Base-by-base conservation (phyloP, 2,113 vertebrate genomes). In the Nymphicus hollandicus region DNA sequence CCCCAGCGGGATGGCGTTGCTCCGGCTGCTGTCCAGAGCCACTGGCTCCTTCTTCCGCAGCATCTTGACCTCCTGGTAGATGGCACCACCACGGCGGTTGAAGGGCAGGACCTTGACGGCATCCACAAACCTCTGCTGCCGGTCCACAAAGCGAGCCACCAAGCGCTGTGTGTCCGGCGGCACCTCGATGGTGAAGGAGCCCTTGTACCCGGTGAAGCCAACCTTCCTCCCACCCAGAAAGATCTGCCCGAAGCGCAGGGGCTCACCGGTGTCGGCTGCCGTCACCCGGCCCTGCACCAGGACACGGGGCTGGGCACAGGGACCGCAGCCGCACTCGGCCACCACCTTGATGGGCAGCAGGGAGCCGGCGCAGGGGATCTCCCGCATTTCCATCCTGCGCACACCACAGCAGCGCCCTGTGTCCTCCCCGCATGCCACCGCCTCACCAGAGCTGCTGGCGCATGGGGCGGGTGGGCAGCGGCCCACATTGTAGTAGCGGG, bases 31-130 rank as follows among this genome's bases (percentile, higher is more conserved):
- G 1, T 99, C 97, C 74, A 99, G 97, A 53, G 98, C 95, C 93
- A 99, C 94, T 0, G 99, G 97, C 10, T 95, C 88, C 89, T 98
- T 97, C 96, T 98, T 99, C 86, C 99, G 96, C 98, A 99, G 97
- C 88, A 99, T 98, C 93, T 98, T 99, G n/a, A 99, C 98, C 72
- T 99, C 98, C 13, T 99, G 99, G 96, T 99, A 99, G 85, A 99
- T 97, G 3, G 99, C 97, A 0, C 98, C 98, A 1, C 99, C 98
- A 7, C 98, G 98, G 73, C 97, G 98, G 95, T 99, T 98, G 79
- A 99, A 99, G 33, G 99, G 98, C 95, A 99, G 98, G 39, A 99
- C 99, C 86, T 98, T 99, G n/a, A 99, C 53, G 2, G 99, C 96
- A 29, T 99, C 99, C 77, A 99, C 79, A 27, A 99, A 98, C 69